phyloP scores from a whole-genome alignment of 2,797 vertebrate genomes.

The Silurus lanzhouensis region DNA sequence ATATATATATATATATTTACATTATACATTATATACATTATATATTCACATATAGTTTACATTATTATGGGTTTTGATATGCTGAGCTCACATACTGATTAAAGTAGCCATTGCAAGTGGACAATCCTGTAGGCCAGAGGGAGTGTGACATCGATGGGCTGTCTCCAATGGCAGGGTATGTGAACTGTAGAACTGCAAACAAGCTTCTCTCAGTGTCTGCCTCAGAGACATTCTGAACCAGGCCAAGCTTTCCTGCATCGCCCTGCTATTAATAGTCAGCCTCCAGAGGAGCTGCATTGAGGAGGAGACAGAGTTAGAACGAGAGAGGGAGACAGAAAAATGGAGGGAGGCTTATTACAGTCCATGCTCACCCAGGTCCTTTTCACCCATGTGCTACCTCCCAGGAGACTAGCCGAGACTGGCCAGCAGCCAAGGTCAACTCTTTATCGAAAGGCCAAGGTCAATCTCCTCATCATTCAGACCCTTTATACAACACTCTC shows the following conservation, averaged over 20 bases:
- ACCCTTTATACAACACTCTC: conserved; percentile 12
- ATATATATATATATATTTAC: no score
- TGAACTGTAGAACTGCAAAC: conserved; percentile 60
- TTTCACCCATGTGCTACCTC: background rate
- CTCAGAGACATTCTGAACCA: conserved; percentile 43
- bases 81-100: conserved; percentile 66
- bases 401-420: conserved; percentile 25
- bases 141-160: conserved; percentile 59
- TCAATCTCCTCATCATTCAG: conserved; percentile 23
- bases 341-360: conserved; percentile 42
- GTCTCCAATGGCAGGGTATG: conserved; percentile 60
- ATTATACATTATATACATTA: no score
- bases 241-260: conserved; percentile 52
- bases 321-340: conserved; percentile 19
- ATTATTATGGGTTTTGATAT: conserved; percentile 28
- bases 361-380: conserved; percentile 7
- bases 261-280: conserved; percentile 66
- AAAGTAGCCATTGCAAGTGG: conserved; percentile 60
- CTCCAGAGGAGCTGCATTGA: conserved; percentile 57
- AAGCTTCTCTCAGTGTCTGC: conserved; percentile 51
- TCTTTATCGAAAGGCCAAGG: conserved; percentile 7
- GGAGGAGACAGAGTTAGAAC: conserved; percentile 39
- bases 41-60: no score
- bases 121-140: conserved; percentile 61
- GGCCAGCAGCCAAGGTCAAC: conserved; percentile 45